Base-by-base conservation (phyloP, 2,797 vertebrate genomes). In the Schizopygopsis pylzovi region DNA sequence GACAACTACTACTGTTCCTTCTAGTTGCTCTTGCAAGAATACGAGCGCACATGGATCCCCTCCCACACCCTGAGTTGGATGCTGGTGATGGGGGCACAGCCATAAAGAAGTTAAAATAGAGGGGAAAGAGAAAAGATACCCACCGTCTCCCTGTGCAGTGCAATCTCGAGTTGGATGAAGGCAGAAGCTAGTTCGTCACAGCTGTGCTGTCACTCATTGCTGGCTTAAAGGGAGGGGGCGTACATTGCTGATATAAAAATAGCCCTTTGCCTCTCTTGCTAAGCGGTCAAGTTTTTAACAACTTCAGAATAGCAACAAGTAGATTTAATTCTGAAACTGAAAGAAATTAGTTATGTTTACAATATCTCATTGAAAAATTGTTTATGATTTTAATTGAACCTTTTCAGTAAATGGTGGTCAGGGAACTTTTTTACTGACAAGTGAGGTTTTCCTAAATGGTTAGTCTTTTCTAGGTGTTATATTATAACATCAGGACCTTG, bases 131-230 rank as follows among this genome's bases (percentile, higher is more conserved):
- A 71, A 88, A 86, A 90, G 89, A 87, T 87, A 85, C 90, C 89
- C 92, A 91, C 89, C n/a, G 89, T 93, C 93, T 94, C 94, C 93
- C 94, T 95, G 94, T 92, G 90, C 92, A 73, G 92, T 93, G 92
- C 94, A 95, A 95, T 96, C 93, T 90, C 89, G 89, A 90, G 84
- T 88, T 90, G 87, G 92, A 91, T 12, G 45, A 93, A 91, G 92
- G 94, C 93, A 93, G 43, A 92, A 91, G 92, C 94, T 92, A 92
- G 85, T 83, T 85, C 2, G 33, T 63, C 89, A 95, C 95, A 96
- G 95, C 94, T 96, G 96, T 95, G 93, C 94, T 94, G 94, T 96
- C 96, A 95, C 92, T 96, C 96, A 95, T 72, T n/a, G 89, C 89
- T 91, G 87, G 92, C 88, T 94, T 25, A 47, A 85, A 52, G 56